Evolutionary conservation across 2,888 invertebrate species (phyloP).

Genomic region (Trissolcus japonicus): DNA sequence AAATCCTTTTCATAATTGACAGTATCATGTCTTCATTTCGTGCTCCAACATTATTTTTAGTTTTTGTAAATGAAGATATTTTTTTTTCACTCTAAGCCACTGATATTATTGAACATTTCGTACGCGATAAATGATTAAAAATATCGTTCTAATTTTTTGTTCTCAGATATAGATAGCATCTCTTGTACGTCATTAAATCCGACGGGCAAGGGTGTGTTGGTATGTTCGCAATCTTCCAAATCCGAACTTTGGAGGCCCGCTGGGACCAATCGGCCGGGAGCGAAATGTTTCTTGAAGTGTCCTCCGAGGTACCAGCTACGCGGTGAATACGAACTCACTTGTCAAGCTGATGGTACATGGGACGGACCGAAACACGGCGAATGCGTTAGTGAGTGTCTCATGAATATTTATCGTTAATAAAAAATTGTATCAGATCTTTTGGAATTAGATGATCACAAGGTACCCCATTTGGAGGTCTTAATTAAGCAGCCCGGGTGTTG

Average conservation of each 20-base stretch:
- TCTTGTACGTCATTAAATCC: conserved; percentile 76
- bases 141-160: not conserved
- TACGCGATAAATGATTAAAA: not conserved
- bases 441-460: too few species aligned
- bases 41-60: too few species aligned
- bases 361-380: conserved; percentile 75
- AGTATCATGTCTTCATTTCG: too few species aligned
- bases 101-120: too few species aligned
- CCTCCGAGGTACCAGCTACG: conserved; percentile 75
- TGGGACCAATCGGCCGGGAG: conserved; percentile 75
- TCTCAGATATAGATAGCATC: conserved; percentile 67
- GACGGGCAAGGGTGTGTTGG: conserved; percentile 76
- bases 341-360: conserved; percentile 76
- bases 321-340: conserved; percentile 76
- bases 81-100: too few species aligned
- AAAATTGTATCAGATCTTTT: too few species aligned
- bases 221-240: conserved; percentile 73
- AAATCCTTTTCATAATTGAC: too few species aligned
- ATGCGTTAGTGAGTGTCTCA: conserved; percentile 75
- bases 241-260: conserved; percentile 64
- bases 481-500: conserved; percentile 6
- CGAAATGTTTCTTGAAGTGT: conserved; percentile 77
- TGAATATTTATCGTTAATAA: too few species aligned
- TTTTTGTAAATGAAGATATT: too few species aligned
- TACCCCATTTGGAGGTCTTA: not conserved